phyloP scores from a whole-genome alignment of 1,140 invertebrate genomes.

The Ceratina australensis region DNA sequence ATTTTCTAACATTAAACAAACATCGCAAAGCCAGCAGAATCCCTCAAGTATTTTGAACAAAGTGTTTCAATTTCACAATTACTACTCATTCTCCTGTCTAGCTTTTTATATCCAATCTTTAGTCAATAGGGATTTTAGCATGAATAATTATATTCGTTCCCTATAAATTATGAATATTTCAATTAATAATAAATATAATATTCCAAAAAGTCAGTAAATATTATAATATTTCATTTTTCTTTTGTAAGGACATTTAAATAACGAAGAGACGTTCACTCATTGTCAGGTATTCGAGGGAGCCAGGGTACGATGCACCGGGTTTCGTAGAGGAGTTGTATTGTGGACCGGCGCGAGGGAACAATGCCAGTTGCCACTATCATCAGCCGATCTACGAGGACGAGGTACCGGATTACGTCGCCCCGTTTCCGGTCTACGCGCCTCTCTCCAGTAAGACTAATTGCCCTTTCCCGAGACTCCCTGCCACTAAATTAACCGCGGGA shows the following conservation, averaged over 20 bases:
- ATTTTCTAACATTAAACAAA: neutral
- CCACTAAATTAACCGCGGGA: neutral
- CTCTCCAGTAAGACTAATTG: slow-evolving; percentile 70
- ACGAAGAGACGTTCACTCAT: neutral
- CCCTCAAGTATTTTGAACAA: too few species aligned
- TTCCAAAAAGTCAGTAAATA: too few species aligned
- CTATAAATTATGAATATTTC: too few species aligned
- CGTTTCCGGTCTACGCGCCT: slow-evolving; percentile 71
- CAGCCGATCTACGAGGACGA: slow-evolving; percentile 76
- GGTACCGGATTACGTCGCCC: slow-evolving; percentile 70
- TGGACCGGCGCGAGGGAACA: slow-evolving; percentile 64
- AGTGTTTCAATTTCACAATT: neutral
- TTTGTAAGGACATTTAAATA: too few species aligned
- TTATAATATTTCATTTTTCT: too few species aligned
- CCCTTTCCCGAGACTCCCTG: neutral
- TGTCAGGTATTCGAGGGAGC: slow-evolving; percentile 71
- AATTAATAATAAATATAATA: too few species aligned
- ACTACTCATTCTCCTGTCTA: too few species aligned
- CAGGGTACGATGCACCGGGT: slow-evolving; percentile 72
- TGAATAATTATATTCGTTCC: too few species aligned
- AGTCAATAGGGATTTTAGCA: too few species aligned
- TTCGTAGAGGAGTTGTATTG: slow-evolving; percentile 74
- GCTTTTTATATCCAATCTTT: too few species aligned
- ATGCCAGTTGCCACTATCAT: slow-evolving; percentile 66
- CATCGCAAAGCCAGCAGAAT: too few species aligned